phyloP scores from a whole-genome alignment of 2,888 invertebrate species.

The Vandiemenella viatica region DNA sequence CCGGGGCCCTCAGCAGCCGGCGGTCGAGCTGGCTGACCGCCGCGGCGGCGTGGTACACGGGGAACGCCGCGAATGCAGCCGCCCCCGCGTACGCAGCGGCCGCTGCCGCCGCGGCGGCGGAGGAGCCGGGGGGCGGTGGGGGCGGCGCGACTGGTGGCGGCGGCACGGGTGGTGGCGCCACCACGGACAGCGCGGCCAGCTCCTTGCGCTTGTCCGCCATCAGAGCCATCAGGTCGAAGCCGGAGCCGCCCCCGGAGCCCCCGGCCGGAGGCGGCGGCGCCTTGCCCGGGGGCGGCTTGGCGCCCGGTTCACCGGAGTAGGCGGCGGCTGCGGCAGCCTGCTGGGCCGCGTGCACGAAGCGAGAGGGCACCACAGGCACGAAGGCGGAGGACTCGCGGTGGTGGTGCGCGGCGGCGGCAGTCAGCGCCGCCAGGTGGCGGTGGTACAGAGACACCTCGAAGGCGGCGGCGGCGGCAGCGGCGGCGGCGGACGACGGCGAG shows the following conservation, averaged over 20 bases:
- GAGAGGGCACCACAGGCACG: slow-evolving; percentile 71
- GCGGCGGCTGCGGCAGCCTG: not conserved
- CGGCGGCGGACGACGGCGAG: slow-evolving; percentile 13
- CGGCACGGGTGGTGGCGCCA: slow-evolving; percentile 37
- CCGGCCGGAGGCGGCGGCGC: slow-evolving; percentile 23
- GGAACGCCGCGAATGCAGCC: slow-evolving; percentile 12
- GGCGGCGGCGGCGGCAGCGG: not conserved
- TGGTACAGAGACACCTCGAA: not conserved
- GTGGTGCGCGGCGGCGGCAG: not conserved
- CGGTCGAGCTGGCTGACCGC: slow-evolving; percentile 49
- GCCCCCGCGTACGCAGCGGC: slow-evolving; percentile 24
- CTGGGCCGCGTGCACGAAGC: slow-evolving; percentile 55
- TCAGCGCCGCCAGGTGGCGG: slow-evolving; percentile 28
- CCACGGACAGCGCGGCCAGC: slow-evolving; percentile 45
- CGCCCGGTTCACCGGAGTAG: slow-evolving; percentile 14
- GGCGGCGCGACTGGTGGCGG: slow-evolving; percentile 15
- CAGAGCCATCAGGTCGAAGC: slow-evolving; percentile 74
- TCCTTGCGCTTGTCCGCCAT: slow-evolving; percentile 82
- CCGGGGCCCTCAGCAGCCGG: slow-evolving; percentile 38
- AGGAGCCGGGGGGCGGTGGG: slow-evolving; percentile 9
- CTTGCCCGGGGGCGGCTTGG: slow-evolving; percentile 26
- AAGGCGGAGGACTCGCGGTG: slow-evolving; percentile 45
- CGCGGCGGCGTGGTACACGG: slow-evolving; percentile 20
- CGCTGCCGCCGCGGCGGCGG: slow-evolving; percentile 25
- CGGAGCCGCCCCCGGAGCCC: slow-evolving; percentile 19